These are phyloP conservation scores for Tapera naevia DNA, from an alignment of 2,797 vertebrate species.

Conservation along the genomic window DNA sequence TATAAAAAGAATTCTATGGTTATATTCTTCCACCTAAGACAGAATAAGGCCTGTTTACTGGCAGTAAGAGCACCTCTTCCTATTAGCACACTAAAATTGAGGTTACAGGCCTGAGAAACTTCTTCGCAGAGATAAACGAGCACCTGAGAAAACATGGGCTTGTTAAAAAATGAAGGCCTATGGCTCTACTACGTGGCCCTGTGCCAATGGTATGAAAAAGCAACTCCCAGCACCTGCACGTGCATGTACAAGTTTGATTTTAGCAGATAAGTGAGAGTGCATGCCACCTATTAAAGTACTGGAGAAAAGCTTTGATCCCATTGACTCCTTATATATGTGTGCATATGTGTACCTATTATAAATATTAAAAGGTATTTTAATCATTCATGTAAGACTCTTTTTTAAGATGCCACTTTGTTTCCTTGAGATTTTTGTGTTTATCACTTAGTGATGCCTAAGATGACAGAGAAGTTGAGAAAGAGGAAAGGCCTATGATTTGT, in stretches of 20 bases:
- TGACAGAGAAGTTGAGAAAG: conserved; percentile 40
- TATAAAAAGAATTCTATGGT: not conserved
- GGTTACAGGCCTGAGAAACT: conserved; percentile 26
- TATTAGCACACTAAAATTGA: conserved; percentile 6
- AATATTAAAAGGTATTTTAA: conserved; percentile 39
- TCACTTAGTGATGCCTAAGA: conserved; percentile 5
- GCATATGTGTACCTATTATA: conserved; percentile 10
- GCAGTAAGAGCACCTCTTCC: not conserved
- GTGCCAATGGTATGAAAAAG: conserved; percentile 51
- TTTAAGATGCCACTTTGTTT: conserved; percentile 27
- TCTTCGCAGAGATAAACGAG: conserved; percentile 49
- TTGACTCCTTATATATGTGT: conserved; percentile 5
- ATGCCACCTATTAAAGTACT: conserved; percentile 54
- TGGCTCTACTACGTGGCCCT: conserved; percentile 27
- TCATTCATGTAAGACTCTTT: not conserved
- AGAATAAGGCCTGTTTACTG: not conserved
- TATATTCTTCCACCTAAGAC: not conserved
- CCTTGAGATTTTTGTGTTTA: conserved; percentile 23
- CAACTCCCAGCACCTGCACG: conserved; percentile 43
- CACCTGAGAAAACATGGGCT: conserved; percentile 63
- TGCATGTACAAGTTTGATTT: conserved; percentile 48
- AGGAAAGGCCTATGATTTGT: conserved; percentile 17
- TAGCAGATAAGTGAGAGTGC: conserved; percentile 40
- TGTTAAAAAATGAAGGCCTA: conserved; percentile 37
- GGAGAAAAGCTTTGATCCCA: conserved; percentile 65